phyloP scores from a whole-genome alignment of 2,888 invertebrate genomes.

The Ptilodon capucinus region DNA sequence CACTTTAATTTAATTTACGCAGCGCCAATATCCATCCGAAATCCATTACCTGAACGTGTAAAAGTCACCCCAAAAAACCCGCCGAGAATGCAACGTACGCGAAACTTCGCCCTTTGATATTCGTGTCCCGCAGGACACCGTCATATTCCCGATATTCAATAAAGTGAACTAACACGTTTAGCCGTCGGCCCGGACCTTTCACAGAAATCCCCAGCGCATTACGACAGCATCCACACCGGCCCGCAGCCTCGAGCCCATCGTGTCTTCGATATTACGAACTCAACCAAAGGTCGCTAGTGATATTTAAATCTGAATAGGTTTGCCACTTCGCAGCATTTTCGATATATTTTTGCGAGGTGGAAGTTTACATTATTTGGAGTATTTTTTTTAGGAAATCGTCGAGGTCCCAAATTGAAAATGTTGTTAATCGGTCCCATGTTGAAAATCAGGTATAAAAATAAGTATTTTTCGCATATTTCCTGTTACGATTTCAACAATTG shows the following conservation, averaged over 20 bases:
- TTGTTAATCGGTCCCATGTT: too few species aligned
- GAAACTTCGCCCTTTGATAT: constrained; percentile 52
- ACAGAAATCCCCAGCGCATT: constrained; percentile 62
- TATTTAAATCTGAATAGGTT: constrained; percentile 56
- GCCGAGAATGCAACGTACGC: constrained; percentile 60
- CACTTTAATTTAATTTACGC: constrained; percentile 32
- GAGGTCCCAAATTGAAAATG: background rate
- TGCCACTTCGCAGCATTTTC: constrained; percentile 24
- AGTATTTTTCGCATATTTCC: background rate
- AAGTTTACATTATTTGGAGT: background rate
- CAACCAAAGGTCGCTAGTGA: constrained; percentile 38
- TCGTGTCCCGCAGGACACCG: constrained; percentile 55
- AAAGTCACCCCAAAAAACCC: constrained; percentile 51
- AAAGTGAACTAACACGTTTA: constrained; percentile 73
- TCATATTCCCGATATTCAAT: constrained; percentile 74
- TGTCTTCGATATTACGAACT: constrained; percentile 42
- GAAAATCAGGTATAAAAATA: background rate
- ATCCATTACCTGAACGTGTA: constrained; percentile 58
- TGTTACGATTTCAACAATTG: background rate
- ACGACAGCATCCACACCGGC: constrained; percentile 38
- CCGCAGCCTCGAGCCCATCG: constrained; percentile 12
- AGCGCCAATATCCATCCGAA: constrained; percentile 35
- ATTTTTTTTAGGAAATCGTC: background rate
- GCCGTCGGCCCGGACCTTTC: constrained; percentile 58
- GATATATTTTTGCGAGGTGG: constrained; percentile 11